These are phyloP conservation scores for Lamprotornis superbus DNA, from an alignment of 2,113 vertebrate genomes.

Conservation along the genomic window DNA sequence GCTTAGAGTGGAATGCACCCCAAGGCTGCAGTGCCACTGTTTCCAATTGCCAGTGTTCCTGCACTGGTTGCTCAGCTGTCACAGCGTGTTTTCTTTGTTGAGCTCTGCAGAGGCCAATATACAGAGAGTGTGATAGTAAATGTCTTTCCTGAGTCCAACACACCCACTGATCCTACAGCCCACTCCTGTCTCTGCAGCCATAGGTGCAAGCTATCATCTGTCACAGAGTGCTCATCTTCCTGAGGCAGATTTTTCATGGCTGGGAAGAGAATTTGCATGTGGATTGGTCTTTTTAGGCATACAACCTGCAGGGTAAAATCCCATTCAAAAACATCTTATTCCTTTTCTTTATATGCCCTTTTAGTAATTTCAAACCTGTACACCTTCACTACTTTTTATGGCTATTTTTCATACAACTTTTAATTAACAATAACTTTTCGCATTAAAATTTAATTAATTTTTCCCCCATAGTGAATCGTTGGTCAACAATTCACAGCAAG, in stretches of 20 bases:
- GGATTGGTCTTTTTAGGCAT: not conserved
- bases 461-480: slow-evolving; percentile 19
- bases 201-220: not conserved
- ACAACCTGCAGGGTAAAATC: not conserved
- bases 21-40: not conserved
- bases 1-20: not conserved
- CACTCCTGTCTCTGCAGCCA: not conserved
- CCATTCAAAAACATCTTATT: not conserved
- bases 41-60: not conserved
- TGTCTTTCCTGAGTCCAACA: fast-evolving
- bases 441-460: slow-evolving; percentile 61
- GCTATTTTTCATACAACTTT: slow-evolving; percentile 42
- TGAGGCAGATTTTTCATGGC: not conserved
- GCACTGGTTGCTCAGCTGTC: not conserved
- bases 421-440: slow-evolving; percentile 55
- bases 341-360: not conserved
- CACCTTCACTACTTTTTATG: not conserved
- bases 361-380: not conserved
- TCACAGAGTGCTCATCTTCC: not conserved
- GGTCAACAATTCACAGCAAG: slow-evolving; percentile 61
- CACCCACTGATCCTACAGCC: not conserved
- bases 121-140: not conserved
- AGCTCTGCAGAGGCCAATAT: not conserved
- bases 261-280: not conserved
- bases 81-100: not conserved